Evolutionary conservation across 1,140 invertebrate genomes (phyloP), one percentile per base, ranked within the genome.

Genomic region (Triops cancriformis): DNA sequence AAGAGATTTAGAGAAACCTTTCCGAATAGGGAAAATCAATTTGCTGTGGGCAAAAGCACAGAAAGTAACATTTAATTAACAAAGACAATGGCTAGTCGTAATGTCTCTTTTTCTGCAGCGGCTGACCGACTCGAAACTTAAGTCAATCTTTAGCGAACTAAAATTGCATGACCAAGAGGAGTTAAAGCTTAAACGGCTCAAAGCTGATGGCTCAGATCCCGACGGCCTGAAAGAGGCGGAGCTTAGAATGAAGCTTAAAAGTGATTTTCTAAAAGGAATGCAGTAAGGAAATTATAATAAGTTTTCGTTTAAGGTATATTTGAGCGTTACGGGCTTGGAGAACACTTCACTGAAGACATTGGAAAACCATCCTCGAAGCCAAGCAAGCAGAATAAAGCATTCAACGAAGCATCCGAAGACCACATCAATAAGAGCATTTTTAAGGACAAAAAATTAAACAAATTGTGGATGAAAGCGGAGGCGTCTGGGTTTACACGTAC

Each of bases 151-250:
- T 81, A 92, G 92, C 82, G 95, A 97, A 83, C 84, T 98, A 0
- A 94, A 93, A 86, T 89, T 96, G 72, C 95, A 97, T 78, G 95
- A 98, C 82, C 96, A 96, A 86, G 92, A 96, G 84, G 94, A 97
- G 86, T 86, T 95, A 14, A 88, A 89, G 1, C 90, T 89, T 81
- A 98, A 98, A 84, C 90, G 92, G 82, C 82, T 92, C 0, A 94
- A 91, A 81, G 87, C 89, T 77, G 93, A 96, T 81, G 92, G 92
- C 43, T 89, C 90, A 79, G 95, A 97, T 85, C 92, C 93, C 82
- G 93, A 93, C 82, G 95, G 95, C 0, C 82, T 94, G 0, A 91
- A 92, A 84, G 95, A 95, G 84, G 92, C 93, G 2, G 90, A 91
- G 82, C 82, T 97, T 14, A 86, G 94, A 28, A 90, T 90, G 77